Base-by-base conservation (phyloP, 2,888 invertebrate species). In the Papilio gigon region DNA sequence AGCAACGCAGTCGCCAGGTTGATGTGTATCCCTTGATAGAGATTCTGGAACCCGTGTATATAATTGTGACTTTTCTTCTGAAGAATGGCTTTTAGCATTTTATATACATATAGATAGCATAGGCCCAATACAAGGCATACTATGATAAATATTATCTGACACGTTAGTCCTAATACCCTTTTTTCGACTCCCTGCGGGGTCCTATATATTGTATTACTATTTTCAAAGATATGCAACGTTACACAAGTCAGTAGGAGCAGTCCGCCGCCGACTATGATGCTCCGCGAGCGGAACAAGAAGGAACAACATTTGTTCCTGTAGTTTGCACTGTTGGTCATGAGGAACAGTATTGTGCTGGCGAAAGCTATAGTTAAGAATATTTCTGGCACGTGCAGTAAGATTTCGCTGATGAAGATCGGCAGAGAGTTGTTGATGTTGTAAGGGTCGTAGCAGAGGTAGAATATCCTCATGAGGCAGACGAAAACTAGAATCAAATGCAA, bases 321-420 rank as follows among this genome's bases (percentile, higher is more conserved):
- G 82, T 95, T 94, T 67, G 95, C 89, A 77, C 97, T 97, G 78
- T 97, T 96, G 69, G 96, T 95, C 25, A 98, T 92, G 30, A 98
- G 91, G 81, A 97, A 97, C 66, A 98, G 90, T 77, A 98, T 97
- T 30, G 98, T 93, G 65, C 97, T 95, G 56, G 97, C 95, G 84
- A 98, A 98, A 0, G 97, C 96, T n/a, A 97, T 95, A 22, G 97
- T 97, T 40, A 98, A 87, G 78, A 98, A 95, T 72, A 98, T 98
- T 72, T 97, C 95, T 0, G 97, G 97, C 68, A 97, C 94, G 81
- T 97, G 96, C 72, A 97, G 94, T 44, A 98, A 88, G 62, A 98
- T 94, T 80, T 97, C 96, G 65, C 97, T 96, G 37, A 97, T 90
- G 71, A 96, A 95, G 59, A 94, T 88, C 70, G 96, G 96, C 81